A percentile compares a stretch with the other conserved stretches of the same genome.
Evolutionary conservation across 2,113 vertebrate species (phyloP).

Genomic region (Pan troglodytes): DNA sequence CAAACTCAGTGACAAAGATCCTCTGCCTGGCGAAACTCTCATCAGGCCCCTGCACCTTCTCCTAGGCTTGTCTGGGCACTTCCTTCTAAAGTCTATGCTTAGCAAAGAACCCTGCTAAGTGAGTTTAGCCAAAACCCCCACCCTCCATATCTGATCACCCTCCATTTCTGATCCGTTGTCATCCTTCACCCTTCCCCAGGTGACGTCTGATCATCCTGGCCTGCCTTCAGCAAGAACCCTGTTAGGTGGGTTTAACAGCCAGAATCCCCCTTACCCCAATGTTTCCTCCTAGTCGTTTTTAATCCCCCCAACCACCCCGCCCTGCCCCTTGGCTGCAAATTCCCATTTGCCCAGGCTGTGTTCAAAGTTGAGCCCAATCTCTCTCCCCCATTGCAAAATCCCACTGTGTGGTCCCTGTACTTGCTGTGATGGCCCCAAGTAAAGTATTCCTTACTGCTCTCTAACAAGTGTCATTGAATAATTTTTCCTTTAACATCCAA

Average conservation of each 20-base stretch:
- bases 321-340: neutral
- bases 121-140: neutral
- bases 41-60: no score
- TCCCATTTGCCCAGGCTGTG: neutral
- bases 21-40: no score
- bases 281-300: neutral
- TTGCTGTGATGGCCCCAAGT: fast-evolving
- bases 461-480: fast-evolving
- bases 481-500: neutral
- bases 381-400: no score
- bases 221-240: neutral
- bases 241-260: no score
- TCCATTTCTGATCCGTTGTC: neutral
- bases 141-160: no score
- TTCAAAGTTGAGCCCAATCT: neutral
- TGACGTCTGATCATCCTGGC: neutral
- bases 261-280: no score
- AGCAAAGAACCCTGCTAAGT: neutral
- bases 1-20: neutral
- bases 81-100: neutral
- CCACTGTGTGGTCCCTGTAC: neutral
- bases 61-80: no score
- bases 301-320: neutral
- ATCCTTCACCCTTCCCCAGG: neutral
- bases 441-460: neutral